Evolutionary conservation across 2,113 vertebrate genomes (phyloP), one percentile per base, ranked within the genome.

Genomic region (Rallus limicola): DNA sequence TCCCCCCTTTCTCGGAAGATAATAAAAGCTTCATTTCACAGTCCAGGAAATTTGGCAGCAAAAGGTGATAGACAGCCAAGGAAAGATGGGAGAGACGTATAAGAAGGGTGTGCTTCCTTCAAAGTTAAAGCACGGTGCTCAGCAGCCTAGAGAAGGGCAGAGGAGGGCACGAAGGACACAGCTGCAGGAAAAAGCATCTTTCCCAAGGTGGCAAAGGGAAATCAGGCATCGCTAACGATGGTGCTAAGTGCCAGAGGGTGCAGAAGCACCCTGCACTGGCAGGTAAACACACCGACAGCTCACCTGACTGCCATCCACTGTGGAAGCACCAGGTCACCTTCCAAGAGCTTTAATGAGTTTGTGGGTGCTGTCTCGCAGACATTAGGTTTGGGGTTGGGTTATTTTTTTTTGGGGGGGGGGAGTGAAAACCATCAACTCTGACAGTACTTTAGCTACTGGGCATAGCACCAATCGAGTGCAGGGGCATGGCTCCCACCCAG

Each of bases 1-100:
- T 68, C 63, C 69, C 71, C 52, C 26, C 85, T 28, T 81, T 92
- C 96, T 96, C 31, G 0, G 85, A 96, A 92, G 84, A 88, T 90
- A 96, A 97, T 97, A 97, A 97, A 97, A 97, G 94, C 97, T 97
- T 97, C 94, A 97, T 97, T 96, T 96, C 96, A 91, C 94, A 96
- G 95, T 94, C 96, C 86, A 52, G 81, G 92, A 90, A 81, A 94
- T 86, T 95, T 90, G 89, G 95, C 92, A 95, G 94, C 28, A 5
- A 93, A 68, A 93, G 95, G 91, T 60, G 20, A 95, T 20, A 96
- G 77, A 78, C 86, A 84, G 89, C 85, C 91, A 94, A 92, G 86
- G 94, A 40, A 94, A 92, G 95, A 91, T 64, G 87, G 96, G 77
- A n/a, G 62, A 84, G 77, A 67, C 5, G 16, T 7, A 0, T 34